Evolutionary conservation across 2,888 invertebrate species (phyloP).

Genomic region (Odontomyia ornata): DNA sequence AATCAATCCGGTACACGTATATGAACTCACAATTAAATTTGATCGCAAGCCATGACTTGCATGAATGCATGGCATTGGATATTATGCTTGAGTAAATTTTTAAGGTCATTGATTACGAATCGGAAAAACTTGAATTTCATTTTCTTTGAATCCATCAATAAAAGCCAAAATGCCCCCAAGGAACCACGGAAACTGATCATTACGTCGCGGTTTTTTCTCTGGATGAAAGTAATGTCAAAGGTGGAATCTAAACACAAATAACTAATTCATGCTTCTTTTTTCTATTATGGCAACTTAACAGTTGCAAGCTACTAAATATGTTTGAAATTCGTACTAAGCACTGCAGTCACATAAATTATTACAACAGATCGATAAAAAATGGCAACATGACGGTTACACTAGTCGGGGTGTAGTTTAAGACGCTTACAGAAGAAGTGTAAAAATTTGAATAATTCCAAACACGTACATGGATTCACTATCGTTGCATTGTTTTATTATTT

Average conservation of each 20-base stretch:
- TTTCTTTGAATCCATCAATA: not conserved
- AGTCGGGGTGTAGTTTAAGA: no score
- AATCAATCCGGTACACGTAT: not conserved
- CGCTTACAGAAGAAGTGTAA: no score
- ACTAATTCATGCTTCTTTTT: not conserved
- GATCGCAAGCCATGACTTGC: not conserved
- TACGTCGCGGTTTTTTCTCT: not conserved
- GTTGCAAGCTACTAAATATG: not conserved
- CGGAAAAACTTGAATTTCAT: not conserved
- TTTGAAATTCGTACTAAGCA: not conserved
- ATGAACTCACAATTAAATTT: not conserved
- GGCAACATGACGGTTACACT: no score
- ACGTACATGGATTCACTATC: no score
- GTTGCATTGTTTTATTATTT: no score
- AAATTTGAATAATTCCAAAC: no score
- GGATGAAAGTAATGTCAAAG: not conserved
- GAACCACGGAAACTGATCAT: not conserved
- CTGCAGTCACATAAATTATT: not conserved
- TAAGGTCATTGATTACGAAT: constrained; percentile 20
- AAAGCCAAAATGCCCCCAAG: not conserved
- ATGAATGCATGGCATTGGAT: not conserved
- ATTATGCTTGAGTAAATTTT: not conserved
- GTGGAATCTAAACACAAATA: not conserved
- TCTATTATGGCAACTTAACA: not conserved
- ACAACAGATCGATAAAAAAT: not conserved